Evolutionary conservation across 2,113 vertebrate species (phyloP), one percentile per base, ranked within the genome.

Genomic region (Callaeas wilsoni): DNA sequence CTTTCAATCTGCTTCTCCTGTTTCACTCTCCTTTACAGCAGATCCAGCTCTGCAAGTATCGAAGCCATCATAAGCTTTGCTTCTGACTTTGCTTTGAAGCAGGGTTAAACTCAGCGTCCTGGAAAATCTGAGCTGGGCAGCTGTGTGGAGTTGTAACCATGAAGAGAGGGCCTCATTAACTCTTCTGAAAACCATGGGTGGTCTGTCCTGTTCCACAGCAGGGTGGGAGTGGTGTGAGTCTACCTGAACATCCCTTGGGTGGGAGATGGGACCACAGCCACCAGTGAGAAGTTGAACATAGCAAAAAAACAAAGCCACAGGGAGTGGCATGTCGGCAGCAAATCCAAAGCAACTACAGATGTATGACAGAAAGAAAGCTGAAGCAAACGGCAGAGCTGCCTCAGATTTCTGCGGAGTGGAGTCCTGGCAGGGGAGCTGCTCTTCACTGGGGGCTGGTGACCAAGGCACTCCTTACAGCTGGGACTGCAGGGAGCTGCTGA

Each of bases 341-440:
- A 87, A 57, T 23, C 27, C n/a, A 37, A 62, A 82, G n/a, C 0
- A 1, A 7, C 25, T 37, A n/a, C 3, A 2, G 53, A 10, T 1
- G 0, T 20, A 47, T 0, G 1, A 37, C 14, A 74, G 52, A 65
- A 78, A 25, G 37, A 59, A 67, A 7, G 32, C 53, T 77, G 49
- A 74, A 84, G 41, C 3, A 74, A 87, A 44, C 10, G 11, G 18
- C 41, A 78, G 53, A 90, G 39, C 12, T 65, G 14, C 5, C 59
- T 18, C 22, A 47, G 18, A 41, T 62, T 81, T 52, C 46, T 62
- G 46, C 18, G 41, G 60, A 47, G 65, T 0, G 3, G 21, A 53
- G 27, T 15, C 21, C 29, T 2, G 2, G 11, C 0, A 0, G 0
- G 11, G 3, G 3, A 1, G 0, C 10, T 81, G 44, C 12, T 39